Evolutionary conservation across 2,888 invertebrate genomes (phyloP).

Genomic region (Chalcosyrphus nemorum): DNA sequence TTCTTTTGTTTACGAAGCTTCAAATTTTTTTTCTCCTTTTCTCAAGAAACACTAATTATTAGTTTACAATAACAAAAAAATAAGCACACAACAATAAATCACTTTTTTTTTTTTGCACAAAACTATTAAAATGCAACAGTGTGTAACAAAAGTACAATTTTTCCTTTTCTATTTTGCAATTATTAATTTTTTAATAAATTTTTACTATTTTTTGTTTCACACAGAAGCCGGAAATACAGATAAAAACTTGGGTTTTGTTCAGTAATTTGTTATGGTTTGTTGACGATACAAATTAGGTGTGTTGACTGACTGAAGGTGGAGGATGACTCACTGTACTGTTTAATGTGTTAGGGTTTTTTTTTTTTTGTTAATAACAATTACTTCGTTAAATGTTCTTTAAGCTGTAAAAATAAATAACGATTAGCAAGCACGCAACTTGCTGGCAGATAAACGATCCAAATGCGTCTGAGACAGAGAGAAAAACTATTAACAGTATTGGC

Average conservation of each 20-base stretch:
- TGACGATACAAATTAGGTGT: slow-evolving; percentile 42
- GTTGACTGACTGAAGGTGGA: slow-evolving; percentile 17
- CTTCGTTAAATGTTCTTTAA: slow-evolving; percentile 32
- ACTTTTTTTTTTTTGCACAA: slow-evolving; percentile 20
- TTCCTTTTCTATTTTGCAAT: slow-evolving; percentile 23
- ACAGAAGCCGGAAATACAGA: slow-evolving; percentile 50
- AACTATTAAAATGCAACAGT: slow-evolving; percentile 38
- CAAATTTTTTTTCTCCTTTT: neutral
- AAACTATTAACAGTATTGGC: slow-evolving; percentile 52
- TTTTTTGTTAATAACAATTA: neutral
- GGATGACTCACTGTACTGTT: slow-evolving; percentile 58
- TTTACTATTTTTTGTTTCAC: slow-evolving; percentile 18
- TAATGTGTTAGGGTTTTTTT: too few relatives aligned
- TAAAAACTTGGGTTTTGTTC: neutral
- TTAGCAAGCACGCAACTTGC: slow-evolving; percentile 26
- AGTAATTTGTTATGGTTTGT: slow-evolving; percentile 59
- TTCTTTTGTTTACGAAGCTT: neutral
- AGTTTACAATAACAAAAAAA: neutral
- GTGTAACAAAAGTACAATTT: slow-evolving; percentile 41
- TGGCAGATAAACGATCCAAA: slow-evolving; percentile 40
- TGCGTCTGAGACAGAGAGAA: slow-evolving; percentile 34
- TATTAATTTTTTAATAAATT: slow-evolving; percentile 8
- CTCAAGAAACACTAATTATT: slow-evolving; percentile 3
- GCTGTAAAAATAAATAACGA: slow-evolving; percentile 43
- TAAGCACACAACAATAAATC: slow-evolving; percentile 20